Evolutionary conservation across 2,888 invertebrate species (phyloP).

Genomic region (Hirtodrosophila confusa): DNA sequence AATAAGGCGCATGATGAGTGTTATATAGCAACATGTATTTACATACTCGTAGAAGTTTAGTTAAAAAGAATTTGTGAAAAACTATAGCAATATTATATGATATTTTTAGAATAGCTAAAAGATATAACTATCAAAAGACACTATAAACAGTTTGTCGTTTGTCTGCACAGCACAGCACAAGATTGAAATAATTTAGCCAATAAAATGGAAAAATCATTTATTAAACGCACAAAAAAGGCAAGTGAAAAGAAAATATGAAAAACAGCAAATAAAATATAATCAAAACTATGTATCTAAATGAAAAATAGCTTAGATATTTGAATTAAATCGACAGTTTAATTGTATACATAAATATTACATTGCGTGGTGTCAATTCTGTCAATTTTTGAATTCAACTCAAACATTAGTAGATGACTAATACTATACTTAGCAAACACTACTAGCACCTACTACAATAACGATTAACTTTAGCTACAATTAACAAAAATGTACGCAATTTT

Average conservation of each 20-base stretch:
- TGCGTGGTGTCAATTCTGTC: slow-evolving; percentile 48
- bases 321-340: slow-evolving; percentile 28
- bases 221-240: slow-evolving; percentile 27
- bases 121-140: slow-evolving; percentile 23
- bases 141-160: slow-evolving; percentile 5
- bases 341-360: slow-evolving; percentile 20
- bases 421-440: slow-evolving; percentile 32
- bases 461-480: slow-evolving; percentile 27
- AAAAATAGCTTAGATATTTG: not conserved
- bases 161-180: slow-evolving; percentile 57
- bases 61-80: slow-evolving; percentile 47
- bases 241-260: not conserved
- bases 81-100: slow-evolving; percentile 73
- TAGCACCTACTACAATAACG: slow-evolving; percentile 32
- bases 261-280: slow-evolving; percentile 10
- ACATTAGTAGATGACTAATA: slow-evolving; percentile 36
- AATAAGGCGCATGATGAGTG: slow-evolving; percentile 6
- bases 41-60: slow-evolving; percentile 17
- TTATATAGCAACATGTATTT: slow-evolving; percentile 3
- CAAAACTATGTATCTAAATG: slow-evolving; percentile 2
- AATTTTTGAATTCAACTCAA: slow-evolving; percentile 68
- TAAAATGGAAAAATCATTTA: slow-evolving; percentile 15
- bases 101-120: slow-evolving; percentile 49
- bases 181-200: slow-evolving; percentile 10
- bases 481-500: slow-evolving; percentile 13